Percentiles rank a stretch among this genome's conserved stretches.
Evolutionary conservation across 2,113 vertebrate species (phyloP).

Genomic region (Eira barbara): DNA sequence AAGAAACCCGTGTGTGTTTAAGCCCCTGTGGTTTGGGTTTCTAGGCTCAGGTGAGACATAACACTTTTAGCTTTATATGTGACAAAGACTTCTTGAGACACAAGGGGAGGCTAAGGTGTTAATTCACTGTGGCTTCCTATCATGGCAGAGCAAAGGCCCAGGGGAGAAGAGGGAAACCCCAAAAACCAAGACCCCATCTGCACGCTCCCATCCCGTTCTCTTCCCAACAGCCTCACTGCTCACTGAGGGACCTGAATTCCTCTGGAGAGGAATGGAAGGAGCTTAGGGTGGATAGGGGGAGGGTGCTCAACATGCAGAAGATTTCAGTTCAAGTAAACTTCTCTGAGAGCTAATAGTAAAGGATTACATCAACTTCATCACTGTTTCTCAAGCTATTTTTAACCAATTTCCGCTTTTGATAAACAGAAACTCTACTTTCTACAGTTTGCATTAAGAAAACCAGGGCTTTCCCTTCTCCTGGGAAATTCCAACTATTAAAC

Average conservation of each 20-base stretch:
- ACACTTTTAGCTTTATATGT: neutral
- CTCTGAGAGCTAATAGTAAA: neutral
- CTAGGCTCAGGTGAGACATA: neutral
- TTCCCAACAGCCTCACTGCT: neutral
- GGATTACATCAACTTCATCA: neutral
- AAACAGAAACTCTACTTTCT: conserved; percentile 10
- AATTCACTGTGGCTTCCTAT: neutral
- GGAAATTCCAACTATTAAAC: neutral
- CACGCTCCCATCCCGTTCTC: neutral
- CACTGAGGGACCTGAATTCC: neutral
- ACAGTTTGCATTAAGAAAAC: neutral
- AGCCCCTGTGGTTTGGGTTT: neutral
- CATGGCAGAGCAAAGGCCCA: neutral
- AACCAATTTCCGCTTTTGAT: neutral
- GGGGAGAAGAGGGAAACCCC: neutral
- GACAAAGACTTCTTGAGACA: neutral
- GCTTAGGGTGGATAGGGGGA: no score
- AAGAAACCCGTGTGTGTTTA: neutral
- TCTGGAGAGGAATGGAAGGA: neutral
- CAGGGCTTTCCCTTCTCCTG: neutral
- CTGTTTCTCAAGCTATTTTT: conserved; percentile 43
- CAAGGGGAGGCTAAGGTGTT: neutral
- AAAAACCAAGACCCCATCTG: neutral
- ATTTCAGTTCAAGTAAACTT: neutral
- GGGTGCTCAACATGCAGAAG: neutral